phyloP scores from a whole-genome alignment of 2,888 invertebrate genomes.

The Stenotaenia linearis region DNA sequence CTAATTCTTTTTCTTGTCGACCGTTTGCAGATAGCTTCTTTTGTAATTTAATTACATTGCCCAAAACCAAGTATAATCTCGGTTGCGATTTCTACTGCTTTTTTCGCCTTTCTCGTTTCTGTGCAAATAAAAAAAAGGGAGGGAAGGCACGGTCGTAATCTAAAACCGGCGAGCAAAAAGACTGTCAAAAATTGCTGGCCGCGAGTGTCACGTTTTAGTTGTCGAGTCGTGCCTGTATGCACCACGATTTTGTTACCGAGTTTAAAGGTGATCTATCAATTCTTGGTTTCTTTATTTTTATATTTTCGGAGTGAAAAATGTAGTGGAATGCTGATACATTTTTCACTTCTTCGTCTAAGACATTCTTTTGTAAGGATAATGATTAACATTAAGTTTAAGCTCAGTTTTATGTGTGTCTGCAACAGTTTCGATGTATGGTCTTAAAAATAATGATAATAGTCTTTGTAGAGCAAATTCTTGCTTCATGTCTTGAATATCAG shows the following conservation, averaged over 20 bases:
- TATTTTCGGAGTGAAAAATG: no score
- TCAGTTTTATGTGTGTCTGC: no score
- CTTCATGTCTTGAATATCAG: no score
- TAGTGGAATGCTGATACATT: no score
- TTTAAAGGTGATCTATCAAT: background rate
- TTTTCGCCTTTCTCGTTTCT: background rate
- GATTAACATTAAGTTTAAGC: no score
- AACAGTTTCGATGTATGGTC: no score
- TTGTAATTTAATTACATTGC: conserved; percentile 1
- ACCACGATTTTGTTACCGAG: background rate
- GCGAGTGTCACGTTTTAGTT: conserved; percentile 19
- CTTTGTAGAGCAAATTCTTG: no score
- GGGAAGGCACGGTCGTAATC: conserved; percentile 5
- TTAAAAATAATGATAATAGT: no score
- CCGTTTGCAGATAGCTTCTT: background rate
- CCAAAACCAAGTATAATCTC: conserved; percentile 1
- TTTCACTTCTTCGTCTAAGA: no score
- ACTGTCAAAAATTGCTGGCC: conserved; percentile 19
- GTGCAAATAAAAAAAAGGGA: background rate
- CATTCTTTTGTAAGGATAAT: no score
- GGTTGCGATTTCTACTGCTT: conserved; percentile 2
- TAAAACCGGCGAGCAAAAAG: conserved; percentile 15
- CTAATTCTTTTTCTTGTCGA: conserved; percentile 5
- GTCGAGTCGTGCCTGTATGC: background rate
- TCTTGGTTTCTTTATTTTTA: background rate